phyloP scores from a whole-genome alignment of 2,888 invertebrate species.

The Lepidocyrtinus sp. region DNA sequence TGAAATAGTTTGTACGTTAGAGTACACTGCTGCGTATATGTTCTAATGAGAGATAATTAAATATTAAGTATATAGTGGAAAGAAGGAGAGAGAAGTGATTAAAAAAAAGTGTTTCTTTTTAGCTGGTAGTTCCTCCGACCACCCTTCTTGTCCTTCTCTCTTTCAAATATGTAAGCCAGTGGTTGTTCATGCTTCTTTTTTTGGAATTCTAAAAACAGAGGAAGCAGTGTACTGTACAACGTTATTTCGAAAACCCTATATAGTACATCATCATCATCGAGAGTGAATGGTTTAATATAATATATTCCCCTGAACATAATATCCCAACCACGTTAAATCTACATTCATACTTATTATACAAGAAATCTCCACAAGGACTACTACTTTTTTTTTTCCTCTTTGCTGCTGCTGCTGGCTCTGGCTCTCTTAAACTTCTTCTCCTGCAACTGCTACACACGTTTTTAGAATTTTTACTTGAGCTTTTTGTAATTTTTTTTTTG shows the following conservation, averaged over 20 bases:
- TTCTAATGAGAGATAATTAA: neutral
- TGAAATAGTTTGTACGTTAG: too few species aligned
- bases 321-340: neutral
- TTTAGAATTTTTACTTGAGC: too few species aligned
- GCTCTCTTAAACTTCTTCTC: too few species aligned
- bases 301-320: neutral
- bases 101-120: neutral
- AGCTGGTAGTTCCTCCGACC: neutral
- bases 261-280: too few species aligned
- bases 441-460: too few species aligned
- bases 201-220: neutral
- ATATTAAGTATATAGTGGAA: neutral
- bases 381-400: neutral
- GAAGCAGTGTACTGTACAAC: neutral
- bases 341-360: neutral
- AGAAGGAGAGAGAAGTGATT: neutral
- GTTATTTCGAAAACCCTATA: constrained; percentile 13
- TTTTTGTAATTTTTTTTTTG: too few species aligned
- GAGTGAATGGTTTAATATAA: too few species aligned
- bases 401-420: neutral
- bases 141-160: too few species aligned
- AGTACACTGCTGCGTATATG: too few species aligned
- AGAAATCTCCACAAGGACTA: neutral
- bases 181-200: neutral
- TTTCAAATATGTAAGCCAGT: neutral